Percentiles rank a stretch among this genome's conserved stretches.
These are phyloP conservation scores for Spodoptera litura DNA, from an alignment of 1,140 invertebrate species.

Conservation along the genomic window DNA sequence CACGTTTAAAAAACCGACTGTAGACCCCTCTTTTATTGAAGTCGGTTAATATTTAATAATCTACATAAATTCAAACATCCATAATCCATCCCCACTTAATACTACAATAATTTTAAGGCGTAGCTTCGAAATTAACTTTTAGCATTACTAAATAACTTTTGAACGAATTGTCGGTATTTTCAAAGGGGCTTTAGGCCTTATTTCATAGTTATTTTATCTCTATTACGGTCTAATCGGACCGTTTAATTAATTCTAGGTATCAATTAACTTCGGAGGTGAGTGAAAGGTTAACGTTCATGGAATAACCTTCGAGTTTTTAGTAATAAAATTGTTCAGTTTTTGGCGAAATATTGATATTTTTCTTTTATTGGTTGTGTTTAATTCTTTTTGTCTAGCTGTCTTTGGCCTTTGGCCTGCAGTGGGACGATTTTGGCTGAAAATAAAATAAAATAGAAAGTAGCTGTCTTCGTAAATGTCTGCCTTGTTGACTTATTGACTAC, in stretches of 20 bases:
- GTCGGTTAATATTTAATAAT: no score
- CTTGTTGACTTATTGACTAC: no score
- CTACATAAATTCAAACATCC: neutral
- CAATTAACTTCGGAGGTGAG: conserved; percentile 9
- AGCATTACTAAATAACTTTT: conserved; percentile 24
- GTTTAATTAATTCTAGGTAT: conserved; percentile 39
- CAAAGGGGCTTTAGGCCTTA: conserved; percentile 5
- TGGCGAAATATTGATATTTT: no score
- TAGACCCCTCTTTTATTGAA: no score
- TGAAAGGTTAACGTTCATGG: conserved; percentile 13
- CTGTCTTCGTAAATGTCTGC: no score
- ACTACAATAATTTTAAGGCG: conserved; percentile 20
- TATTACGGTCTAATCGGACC: conserved; percentile 41
- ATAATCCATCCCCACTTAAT: neutral
- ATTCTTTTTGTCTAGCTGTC: no score
- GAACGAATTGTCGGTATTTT: conserved; percentile 1
- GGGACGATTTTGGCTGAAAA: no score
- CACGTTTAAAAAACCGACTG: no score
- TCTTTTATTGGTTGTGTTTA: no score
- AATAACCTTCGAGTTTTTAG: conserved; percentile 6
- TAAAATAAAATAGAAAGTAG: no score
- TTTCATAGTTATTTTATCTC: conserved; percentile 46
- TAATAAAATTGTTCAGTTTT: neutral
- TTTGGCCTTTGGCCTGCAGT: no score
- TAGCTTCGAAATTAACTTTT: conserved; percentile 34